Percentiles rank a stretch among this genome's conserved stretches.
phyloP scores from a whole-genome alignment of 1,140 invertebrate species.

The Halesus radiatus region DNA sequence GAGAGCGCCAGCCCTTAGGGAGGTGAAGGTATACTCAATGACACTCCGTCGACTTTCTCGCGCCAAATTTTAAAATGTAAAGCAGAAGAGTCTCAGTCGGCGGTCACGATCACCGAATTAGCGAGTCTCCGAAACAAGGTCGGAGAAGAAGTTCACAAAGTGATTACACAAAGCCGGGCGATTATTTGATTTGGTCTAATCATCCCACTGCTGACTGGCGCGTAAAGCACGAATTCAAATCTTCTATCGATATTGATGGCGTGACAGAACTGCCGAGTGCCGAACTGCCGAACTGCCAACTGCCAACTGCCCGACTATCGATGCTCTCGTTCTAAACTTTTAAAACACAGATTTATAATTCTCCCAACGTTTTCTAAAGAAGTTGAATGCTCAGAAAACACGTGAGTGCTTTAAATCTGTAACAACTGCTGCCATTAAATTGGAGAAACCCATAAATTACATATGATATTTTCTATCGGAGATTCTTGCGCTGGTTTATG shows the following conservation, averaged over 20 bases:
- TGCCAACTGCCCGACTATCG: too few relatives aligned
- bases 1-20: not conserved
- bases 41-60: too few relatives aligned
- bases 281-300: too few relatives aligned
- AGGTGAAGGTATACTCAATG: not conserved
- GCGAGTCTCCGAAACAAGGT: too few relatives aligned
- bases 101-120: not conserved
- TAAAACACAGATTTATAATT: conserved; percentile 12
- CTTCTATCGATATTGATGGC: conserved; percentile 1
- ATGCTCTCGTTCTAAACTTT: not conserved
- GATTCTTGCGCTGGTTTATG: not conserved
- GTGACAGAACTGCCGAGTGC: not conserved
- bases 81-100: too few relatives aligned
- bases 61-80: too few relatives aligned
- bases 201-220: too few relatives aligned
- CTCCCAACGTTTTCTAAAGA: not conserved
- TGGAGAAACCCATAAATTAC: conserved; percentile 13
- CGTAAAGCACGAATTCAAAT: not conserved
- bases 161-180: not conserved
- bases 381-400: not conserved
- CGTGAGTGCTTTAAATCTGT: conserved; percentile 23
- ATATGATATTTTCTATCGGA: conserved; percentile 8
- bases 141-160: not conserved
- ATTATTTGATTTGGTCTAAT: not conserved
- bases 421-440: conserved; percentile 15